Base-by-base conservation (phyloP, 2,797 vertebrate species). In the Poliocrania exsul region DNA sequence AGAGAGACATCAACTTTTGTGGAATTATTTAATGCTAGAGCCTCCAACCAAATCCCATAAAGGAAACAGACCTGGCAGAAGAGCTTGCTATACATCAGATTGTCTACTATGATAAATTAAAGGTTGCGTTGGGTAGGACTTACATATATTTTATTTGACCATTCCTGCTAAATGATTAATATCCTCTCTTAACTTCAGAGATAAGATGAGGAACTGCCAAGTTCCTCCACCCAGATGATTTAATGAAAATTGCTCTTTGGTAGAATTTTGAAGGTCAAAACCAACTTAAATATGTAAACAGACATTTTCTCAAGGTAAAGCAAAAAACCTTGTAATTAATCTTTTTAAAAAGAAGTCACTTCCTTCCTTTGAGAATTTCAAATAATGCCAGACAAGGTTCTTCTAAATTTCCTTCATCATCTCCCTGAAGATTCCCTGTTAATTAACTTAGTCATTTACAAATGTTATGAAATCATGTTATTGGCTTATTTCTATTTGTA, bases 371-470 rank as follows among this genome's bases (percentile, higher is more conserved):
- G 95, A 95, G 89, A 90, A 70, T 92, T 91, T 64, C n/a, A 16
- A 84, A 80, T 81, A 66, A 71, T 78, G 50, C 78, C 66, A 93
- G 70, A 78, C 50, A 79, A 73, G 44, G 47, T 90, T 93, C 73
- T 88, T 88, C 56, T 80, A 71, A 70, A 88, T 88, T 97, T 95
- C 83, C 86, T 96, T 95, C 71, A 75, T 90, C 77, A 33, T 84
- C 47, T 92, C 95, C 88, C 91, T 95, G 90, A 96, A 93, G 94
- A 91, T 72, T 95, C 66, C 15, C 50, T 86, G 70, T 93, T 97
- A 96, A 97, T 97, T 96, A 96, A 95, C 71, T 83, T 81, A 86
- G 67, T 79, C 11, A 82, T 91, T 97, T 96, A 93, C 79, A 91
- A 93, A 79, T n/a, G 50, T 85, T 95, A 65, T 69, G 64, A 94